phyloP scores from a whole-genome alignment of 1,140 invertebrate genomes.

The Coelopa frigida region DNA sequence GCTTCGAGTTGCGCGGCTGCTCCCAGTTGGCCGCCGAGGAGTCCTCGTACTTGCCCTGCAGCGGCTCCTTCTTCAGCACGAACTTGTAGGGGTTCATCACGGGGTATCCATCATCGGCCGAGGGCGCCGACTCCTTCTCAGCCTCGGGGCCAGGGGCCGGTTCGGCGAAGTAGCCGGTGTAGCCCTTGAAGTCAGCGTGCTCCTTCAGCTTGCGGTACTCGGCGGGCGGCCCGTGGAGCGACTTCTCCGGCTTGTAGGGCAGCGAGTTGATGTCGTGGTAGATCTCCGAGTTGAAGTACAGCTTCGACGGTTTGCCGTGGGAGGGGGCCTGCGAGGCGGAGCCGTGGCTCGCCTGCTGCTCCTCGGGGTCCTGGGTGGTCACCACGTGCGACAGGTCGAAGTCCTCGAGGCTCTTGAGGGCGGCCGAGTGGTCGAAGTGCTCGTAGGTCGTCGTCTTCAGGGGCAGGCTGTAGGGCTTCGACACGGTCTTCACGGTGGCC shows the following conservation, averaged over 20 bases:
- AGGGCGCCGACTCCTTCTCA: background rate
- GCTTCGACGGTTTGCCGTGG: conserved; percentile 27
- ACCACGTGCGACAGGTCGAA: conserved; percentile 40
- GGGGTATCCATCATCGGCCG: conserved; percentile 28
- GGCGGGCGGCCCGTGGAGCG: conserved; percentile 8
- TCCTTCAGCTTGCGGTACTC: conserved; percentile 35
- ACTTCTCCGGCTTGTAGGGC: conserved; percentile 32
- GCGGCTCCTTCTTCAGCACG: conserved; percentile 35
- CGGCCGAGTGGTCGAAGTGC: conserved; percentile 36
- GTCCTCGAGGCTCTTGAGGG: conserved; percentile 37
- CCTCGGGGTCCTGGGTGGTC: conserved; percentile 25
- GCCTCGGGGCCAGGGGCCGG: conserved; percentile 13
- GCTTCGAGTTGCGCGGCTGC: conserved; percentile 15
- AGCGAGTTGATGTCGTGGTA: conserved; percentile 42
- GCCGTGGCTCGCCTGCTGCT: conserved; percentile 1
- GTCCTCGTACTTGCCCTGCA: conserved; percentile 22
- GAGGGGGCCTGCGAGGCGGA: background rate
- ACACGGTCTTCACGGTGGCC: conserved; percentile 39
- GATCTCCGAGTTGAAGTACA: conserved; percentile 41
- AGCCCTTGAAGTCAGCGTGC: conserved; percentile 35
- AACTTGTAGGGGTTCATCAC: conserved; percentile 35
- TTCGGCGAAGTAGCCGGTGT: conserved; percentile 37
- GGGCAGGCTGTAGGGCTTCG: conserved; percentile 34
- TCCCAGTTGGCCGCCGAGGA: conserved; percentile 22
- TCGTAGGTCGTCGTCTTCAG: conserved; percentile 21